Conservation (phyloP, 2,113 vertebrate species). For the Chascanopsetta lugubris region DNA sequence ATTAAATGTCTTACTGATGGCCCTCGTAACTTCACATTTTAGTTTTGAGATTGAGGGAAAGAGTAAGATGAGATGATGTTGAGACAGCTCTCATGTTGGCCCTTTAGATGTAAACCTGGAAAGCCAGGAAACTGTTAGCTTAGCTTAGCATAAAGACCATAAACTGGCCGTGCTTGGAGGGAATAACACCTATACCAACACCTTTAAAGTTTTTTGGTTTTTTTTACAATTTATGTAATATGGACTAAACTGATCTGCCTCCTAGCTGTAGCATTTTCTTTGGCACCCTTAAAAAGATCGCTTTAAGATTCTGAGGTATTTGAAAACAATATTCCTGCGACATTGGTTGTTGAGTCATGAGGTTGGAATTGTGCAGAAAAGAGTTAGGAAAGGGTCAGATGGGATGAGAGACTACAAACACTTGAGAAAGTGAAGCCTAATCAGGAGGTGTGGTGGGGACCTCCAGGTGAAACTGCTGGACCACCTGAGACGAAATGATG, state of each 20-base stretch:
- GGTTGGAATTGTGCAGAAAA: background rate
- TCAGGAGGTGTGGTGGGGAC: constrained; percentile 10
- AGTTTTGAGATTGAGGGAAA: background rate
- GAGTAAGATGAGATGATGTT: too few species aligned
- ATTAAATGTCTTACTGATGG: too few species aligned
- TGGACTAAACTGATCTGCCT: background rate
- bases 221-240: background rate
- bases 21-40: background rate
- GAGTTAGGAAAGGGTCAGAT: background rate
- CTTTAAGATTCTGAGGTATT: constrained; percentile 6
- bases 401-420: constrained; percentile 5
- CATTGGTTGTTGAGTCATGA: background rate
- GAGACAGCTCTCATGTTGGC: background rate
- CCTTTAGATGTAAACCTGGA: background rate
- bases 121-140: background rate
- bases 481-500: constrained; percentile 60
- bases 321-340: constrained; percentile 10
- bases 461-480: constrained; percentile 48
- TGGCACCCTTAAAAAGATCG: too few species aligned
- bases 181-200: background rate
- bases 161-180: background rate
- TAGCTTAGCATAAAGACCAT: background rate
- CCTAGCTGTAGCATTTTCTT: background rate
- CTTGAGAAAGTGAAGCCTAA: constrained; percentile 16
- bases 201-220: background rate